Conservation (phyloP, 2,888 invertebrate species). For the Heterodera filipjevi region DNA sequence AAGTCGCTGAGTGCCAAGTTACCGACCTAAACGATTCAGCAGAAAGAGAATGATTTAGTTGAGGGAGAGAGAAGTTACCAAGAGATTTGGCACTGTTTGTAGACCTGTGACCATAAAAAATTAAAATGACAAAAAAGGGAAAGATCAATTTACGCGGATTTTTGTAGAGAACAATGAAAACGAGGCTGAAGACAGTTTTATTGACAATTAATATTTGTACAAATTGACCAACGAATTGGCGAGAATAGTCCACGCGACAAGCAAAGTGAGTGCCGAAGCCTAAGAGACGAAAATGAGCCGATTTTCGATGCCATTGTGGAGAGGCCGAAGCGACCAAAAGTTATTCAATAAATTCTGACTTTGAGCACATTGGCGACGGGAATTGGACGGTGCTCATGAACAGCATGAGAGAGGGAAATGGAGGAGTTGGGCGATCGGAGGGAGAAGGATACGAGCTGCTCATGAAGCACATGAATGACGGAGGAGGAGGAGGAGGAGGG, state of each 20-base stretch:
- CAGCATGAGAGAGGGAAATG: not conserved
- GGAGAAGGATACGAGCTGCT: not conserved
- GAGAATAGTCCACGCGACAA: constrained; percentile 64
- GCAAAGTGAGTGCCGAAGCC: constrained; percentile 58
- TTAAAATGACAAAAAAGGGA: not conserved
- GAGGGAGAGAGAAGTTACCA: constrained; percentile 54
- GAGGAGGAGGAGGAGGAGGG: not conserved
- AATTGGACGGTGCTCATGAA: not conserved
- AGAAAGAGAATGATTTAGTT: not conserved
- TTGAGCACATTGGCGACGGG: not conserved
- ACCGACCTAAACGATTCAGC: constrained; percentile 61
- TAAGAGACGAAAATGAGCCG: constrained; percentile 44
- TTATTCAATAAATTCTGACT: not conserved
- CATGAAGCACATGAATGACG: not conserved
- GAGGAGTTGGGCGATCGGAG: not conserved
- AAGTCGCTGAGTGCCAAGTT: constrained; percentile 69
- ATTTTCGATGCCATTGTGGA: not conserved
- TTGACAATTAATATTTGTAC: not conserved
- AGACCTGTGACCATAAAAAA: constrained; percentile 35
- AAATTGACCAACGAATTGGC: constrained; percentile 52
- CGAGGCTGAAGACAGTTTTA: constrained; percentile 41
- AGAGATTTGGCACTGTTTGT: constrained; percentile 68
- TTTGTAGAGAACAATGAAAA: constrained; percentile 65
- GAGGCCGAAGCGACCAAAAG: not conserved
- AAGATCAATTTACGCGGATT: constrained; percentile 51